phyloP scores from a whole-genome alignment of 2,888 invertebrate genomes.

The Epicampocera succincta region DNA sequence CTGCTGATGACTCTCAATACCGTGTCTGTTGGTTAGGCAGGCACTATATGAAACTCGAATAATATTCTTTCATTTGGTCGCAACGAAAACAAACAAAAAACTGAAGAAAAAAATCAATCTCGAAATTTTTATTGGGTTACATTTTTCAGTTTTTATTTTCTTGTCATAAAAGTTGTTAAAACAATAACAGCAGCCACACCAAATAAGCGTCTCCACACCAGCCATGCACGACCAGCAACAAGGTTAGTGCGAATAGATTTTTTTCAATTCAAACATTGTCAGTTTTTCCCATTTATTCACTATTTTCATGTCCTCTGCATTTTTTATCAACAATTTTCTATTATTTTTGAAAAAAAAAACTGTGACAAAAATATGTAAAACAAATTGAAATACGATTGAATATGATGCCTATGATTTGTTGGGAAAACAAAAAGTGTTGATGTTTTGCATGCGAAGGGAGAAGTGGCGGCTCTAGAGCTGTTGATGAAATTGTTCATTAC shows the following conservation, averaged over 20 bases:
- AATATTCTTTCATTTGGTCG: slow-evolving; percentile 4
- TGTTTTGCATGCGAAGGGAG: neutral
- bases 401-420: slow-evolving; percentile 44
- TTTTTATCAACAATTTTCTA: slow-evolving; percentile 7
- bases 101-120: slow-evolving; percentile 55
- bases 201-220: slow-evolving; percentile 47
- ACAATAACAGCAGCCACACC: slow-evolving; percentile 31
- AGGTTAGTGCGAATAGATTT: slow-evolving; percentile 61
- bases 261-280: slow-evolving; percentile 47
- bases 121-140: slow-evolving; percentile 58
- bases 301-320: neutral
- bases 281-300: neutral
- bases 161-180: slow-evolving; percentile 17
- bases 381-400: slow-evolving; percentile 37
- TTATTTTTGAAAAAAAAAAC: slow-evolving; percentile 27
- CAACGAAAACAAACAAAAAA: neutral
- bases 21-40: neutral
- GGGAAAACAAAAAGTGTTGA: neutral
- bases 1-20: slow-evolving; percentile 48
- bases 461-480: neutral
- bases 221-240: slow-evolving; percentile 42
- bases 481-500: slow-evolving; percentile 23
- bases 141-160: neutral
- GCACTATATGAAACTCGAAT: slow-evolving; percentile 11
- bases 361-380: slow-evolving; percentile 44